Percentiles rank a stretch among this genome's conserved stretches.
Conservation (phyloP, 2,888 invertebrate species). For the Drosophila melanosoma region DNA sequence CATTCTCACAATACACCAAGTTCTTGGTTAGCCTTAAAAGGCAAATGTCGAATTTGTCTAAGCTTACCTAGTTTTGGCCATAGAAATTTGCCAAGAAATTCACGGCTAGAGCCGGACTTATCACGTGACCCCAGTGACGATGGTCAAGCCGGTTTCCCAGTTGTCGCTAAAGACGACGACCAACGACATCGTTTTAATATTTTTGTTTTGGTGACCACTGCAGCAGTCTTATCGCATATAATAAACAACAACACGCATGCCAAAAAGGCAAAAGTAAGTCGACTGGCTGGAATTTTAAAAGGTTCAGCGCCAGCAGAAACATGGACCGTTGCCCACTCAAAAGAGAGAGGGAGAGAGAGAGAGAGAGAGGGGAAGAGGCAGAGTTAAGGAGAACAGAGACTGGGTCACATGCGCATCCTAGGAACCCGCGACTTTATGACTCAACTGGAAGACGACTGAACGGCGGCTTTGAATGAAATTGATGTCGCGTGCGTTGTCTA, state of each 20-base stretch:
- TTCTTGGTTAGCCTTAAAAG: background rate
- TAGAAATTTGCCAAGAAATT: conserved; percentile 19
- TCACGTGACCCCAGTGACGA: conserved; percentile 56
- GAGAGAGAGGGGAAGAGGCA: conserved; percentile 1
- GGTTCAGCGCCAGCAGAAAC: conserved; percentile 76
- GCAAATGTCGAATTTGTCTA: background rate
- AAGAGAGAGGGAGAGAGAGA: background rate
- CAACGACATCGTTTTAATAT: conserved; percentile 66
- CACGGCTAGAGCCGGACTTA: conserved; percentile 28
- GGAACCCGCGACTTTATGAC: conserved; percentile 74
- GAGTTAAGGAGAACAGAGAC: conserved; percentile 45
- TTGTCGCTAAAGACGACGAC: conserved; percentile 37
- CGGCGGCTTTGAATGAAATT: conserved; percentile 63
- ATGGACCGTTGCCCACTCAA: conserved; percentile 42
- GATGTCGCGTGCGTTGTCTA: conserved; percentile 79
- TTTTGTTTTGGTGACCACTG: conserved; percentile 53
- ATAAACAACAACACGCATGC: conserved; percentile 77
- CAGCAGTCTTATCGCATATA: conserved; percentile 72
- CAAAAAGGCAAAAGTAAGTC: conserved; percentile 56
- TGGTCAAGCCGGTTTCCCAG: conserved; percentile 68
- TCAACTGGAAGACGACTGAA: conserved; percentile 47
- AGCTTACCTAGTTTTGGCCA: conserved; percentile 4
- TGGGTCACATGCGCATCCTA: conserved; percentile 75
- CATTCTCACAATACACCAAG: background rate
- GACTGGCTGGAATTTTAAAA: conserved; percentile 83